Percentiles rank a stretch among this genome's conserved stretches.
Evolutionary conservation across 2,797 vertebrate genomes (phyloP).

Genomic region (Alfaro cultratus): DNA sequence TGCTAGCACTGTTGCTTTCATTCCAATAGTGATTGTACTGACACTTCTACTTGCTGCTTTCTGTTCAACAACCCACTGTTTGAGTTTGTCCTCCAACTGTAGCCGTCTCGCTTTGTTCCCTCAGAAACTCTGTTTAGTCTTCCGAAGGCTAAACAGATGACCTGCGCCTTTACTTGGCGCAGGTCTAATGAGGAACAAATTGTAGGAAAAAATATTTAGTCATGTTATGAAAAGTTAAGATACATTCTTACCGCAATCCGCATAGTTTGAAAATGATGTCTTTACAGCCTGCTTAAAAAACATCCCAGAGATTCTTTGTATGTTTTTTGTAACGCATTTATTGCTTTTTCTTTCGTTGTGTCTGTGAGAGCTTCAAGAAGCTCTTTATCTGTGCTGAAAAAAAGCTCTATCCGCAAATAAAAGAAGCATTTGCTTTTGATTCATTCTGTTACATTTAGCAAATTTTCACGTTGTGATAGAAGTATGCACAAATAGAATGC

Average conservation of each 20-base stretch:
- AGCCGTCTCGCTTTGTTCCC: no score
- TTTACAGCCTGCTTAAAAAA: not conserved
- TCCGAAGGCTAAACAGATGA: no score
- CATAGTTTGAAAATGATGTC: not conserved
- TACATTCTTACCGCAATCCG: not conserved
- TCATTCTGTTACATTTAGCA: conserved; percentile 26
- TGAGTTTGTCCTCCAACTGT: no score
- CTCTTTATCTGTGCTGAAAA: conserved; percentile 8
- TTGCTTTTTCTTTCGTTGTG: not conserved
- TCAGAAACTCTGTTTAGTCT: no score
- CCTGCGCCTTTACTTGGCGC: no score
- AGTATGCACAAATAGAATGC: conserved; percentile 7
- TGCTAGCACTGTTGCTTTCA: no score
- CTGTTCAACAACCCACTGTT: no score
- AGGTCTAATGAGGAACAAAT: not conserved
- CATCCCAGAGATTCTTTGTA: not conserved
- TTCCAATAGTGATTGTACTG: no score
- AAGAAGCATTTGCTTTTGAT: conserved; percentile 14
- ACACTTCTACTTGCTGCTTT: no score
- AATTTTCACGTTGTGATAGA: conserved; percentile 33
- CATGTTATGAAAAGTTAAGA: not conserved
- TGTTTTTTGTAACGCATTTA: not conserved
- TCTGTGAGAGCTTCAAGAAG: conserved; percentile 16
- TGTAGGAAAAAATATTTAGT: not conserved
- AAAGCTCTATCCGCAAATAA: conserved; percentile 2